Percentiles rank a stretch among this genome's conserved stretches.
These are phyloP conservation scores for Bellardia bayeri DNA, from an alignment of 2,888 invertebrate genomes.

Conservation along the genomic window DNA sequence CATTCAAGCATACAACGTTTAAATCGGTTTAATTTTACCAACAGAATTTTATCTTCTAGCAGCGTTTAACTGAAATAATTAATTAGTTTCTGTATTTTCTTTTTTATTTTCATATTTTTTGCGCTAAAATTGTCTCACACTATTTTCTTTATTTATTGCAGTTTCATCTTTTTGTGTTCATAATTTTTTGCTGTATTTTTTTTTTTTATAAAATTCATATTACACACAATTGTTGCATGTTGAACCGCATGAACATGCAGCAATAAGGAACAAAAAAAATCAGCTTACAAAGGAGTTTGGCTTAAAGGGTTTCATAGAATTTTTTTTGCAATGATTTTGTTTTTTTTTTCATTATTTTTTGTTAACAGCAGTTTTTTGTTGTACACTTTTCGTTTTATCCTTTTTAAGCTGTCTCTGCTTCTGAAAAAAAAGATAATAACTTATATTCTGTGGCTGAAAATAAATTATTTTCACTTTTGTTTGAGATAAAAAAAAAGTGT, in stretches of 20 bases:
- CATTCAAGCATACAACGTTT: constrained; percentile 20
- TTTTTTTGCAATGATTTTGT: not conserved
- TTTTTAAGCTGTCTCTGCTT: not conserved
- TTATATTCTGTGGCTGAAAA: constrained; percentile 25
- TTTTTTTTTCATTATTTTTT: constrained; percentile 9
- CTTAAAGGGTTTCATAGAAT: constrained; percentile 52
- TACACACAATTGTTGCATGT: constrained; percentile 60
- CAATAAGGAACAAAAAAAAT: not conserved
- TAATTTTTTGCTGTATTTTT: not conserved
- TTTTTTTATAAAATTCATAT: constrained; percentile 42
- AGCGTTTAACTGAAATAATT: constrained; percentile 50
- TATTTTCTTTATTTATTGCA: constrained; percentile 1
- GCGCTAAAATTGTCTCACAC: constrained; percentile 9
- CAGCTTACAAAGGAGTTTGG: constrained; percentile 51
- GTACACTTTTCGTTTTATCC: constrained; percentile 12
- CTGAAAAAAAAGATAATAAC: not conserved
- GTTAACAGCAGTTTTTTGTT: constrained; percentile 24
- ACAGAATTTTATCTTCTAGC: constrained; percentile 47
- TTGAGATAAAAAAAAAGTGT: constrained; percentile 24
- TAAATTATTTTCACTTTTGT: constrained; percentile 49
- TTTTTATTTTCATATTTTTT: not conserved
- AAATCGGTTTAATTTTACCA: constrained; percentile 29
- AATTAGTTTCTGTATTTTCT: constrained; percentile 39
- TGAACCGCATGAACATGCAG: constrained; percentile 26
- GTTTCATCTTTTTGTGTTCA: constrained; percentile 5